Base-by-base conservation (phyloP, 2,888 invertebrate species). In the Stenichneumon culpator region DNA sequence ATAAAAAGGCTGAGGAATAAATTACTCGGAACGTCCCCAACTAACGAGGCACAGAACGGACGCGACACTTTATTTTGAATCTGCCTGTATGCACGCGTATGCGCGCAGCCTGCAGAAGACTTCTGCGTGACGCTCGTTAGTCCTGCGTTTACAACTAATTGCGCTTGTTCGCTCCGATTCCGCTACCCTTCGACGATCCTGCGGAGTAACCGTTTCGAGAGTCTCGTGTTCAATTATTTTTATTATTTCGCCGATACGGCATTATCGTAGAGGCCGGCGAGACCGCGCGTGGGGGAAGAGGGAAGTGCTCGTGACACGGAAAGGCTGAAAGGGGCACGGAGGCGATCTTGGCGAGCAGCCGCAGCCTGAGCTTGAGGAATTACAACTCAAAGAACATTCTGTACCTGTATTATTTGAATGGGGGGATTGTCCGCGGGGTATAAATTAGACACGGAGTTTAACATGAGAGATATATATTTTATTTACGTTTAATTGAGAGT, bases 401-500 rank as follows among this genome's bases (percentile, higher is more conserved):
- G 57, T 65, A 67, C 22, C 67, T 44, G 32, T 44, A 36, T 72
- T 47, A 79, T 36, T 82, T 79, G 79, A 85, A 85, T 82, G 54
- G 82, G 32, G 75, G 44, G 79, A 84, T 85, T 79, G 82, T 82
- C 36, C 65, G 9, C 50, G 82, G 82, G 28, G 28, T 63, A 85
- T 82, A 82, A 85, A 85, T 85, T 85, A 82, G 39, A 77, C 75
- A 54, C 32, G 57, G 77, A 77, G 79, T 77, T 63, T 78, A 79
- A 82, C 82, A 63, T 60, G 75, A 25, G n/a, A 44, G 32, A 60
- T 39, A 82, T 83, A 78, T 79, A 79, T 82, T 85, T 85, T 82
- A 85, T 85, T 85, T 82, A 32, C 68, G 72, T 85, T 82, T 85
- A 85, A 85, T 85, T 85, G 85, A 85, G 85, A 68, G 85, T 68